Conservation (phyloP, 2,888 invertebrate species). For the Scaptomyza caliginosa region DNA sequence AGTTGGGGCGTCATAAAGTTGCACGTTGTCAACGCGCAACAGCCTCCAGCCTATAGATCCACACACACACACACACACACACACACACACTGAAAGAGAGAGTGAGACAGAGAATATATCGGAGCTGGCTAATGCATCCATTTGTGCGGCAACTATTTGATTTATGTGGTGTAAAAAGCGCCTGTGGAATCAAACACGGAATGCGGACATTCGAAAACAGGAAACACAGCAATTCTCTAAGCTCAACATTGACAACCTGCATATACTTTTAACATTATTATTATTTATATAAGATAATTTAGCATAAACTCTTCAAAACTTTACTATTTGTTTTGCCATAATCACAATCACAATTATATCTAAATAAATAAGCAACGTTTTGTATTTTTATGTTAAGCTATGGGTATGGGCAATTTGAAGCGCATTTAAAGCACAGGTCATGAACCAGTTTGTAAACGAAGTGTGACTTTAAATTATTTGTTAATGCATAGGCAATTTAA, state of each 20-base stretch:
- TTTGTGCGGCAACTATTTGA: conserved; percentile 73
- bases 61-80: not conserved
- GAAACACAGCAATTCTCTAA: conserved; percentile 11
- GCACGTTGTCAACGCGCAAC: conserved; percentile 65
- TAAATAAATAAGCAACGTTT: not conserved
- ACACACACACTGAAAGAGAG: conserved; percentile 8
- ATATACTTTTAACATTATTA: no score
- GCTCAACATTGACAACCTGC: not conserved
- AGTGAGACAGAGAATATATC: conserved; percentile 25
- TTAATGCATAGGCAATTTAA: not conserved
- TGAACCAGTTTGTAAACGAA: not conserved
- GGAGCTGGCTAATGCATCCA: conserved; percentile 71
- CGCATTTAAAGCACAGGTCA: not conserved
- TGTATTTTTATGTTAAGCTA: no score
- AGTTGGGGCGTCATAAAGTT: conserved; percentile 75
- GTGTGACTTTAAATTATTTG: not conserved
- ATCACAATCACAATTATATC: not conserved
- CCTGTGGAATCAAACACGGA: conserved; percentile 39
- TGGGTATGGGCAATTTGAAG: not conserved
- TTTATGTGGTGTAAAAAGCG: conserved; percentile 58
- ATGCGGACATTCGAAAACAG: conserved; percentile 42
- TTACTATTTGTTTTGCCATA: no score
- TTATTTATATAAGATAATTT: no score
- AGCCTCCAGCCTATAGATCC: conserved; percentile 13
- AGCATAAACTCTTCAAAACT: no score